phyloP scores from a whole-genome alignment of 2,888 invertebrate species.

The Pterostichus niger region DNA sequence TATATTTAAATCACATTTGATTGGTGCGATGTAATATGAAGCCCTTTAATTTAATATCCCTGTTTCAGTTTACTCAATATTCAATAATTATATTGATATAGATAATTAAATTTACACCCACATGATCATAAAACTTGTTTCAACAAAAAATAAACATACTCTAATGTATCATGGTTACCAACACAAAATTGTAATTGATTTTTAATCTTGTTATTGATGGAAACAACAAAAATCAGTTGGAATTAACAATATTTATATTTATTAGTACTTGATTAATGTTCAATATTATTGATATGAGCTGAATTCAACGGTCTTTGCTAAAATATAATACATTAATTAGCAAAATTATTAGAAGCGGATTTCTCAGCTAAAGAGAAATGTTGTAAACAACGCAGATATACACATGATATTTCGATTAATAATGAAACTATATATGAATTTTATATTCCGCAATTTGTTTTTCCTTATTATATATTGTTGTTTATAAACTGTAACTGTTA shows the following conservation, averaged over 20 bases:
- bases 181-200: constrained; percentile 30
- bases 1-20: background rate
- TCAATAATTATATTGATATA: constrained; percentile 11
- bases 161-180: constrained; percentile 14
- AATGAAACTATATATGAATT: too few relatives aligned
- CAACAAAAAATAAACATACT: constrained; percentile 30
- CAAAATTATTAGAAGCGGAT: too few relatives aligned
- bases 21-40: background rate
- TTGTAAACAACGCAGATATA: too few relatives aligned
- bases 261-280: constrained; percentile 5
- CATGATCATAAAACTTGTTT: constrained; percentile 8
- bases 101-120: constrained; percentile 35
- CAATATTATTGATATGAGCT: background rate
- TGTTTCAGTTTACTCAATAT: background rate
- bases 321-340: too few relatives aligned
- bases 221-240: constrained; percentile 5
- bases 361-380: too few relatives aligned
- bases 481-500: background rate
- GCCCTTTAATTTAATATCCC: constrained; percentile 4
- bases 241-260: constrained; percentile 6
- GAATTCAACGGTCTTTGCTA: too few relatives aligned
- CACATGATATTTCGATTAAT: too few relatives aligned
- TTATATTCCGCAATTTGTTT: too few relatives aligned
- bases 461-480: too few relatives aligned
- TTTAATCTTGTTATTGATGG: constrained; percentile 19